phyloP scores from a whole-genome alignment of 2,888 invertebrate species.

The Troides oblongomaculatus region DNA sequence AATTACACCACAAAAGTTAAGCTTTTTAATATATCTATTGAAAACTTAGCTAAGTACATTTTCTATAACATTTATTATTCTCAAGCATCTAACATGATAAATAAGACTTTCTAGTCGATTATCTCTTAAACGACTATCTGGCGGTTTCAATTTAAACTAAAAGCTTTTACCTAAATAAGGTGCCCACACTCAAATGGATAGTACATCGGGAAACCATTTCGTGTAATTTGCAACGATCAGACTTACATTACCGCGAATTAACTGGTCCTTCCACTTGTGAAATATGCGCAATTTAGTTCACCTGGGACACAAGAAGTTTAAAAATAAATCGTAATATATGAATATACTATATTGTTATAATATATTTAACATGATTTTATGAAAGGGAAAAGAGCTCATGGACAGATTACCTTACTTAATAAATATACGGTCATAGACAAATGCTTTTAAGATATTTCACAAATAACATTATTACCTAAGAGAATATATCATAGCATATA shows the following conservation, averaged over 20 bases:
- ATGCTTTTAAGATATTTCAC: too few species aligned
- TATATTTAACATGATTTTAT: too few species aligned
- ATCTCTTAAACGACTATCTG: constrained; percentile 15
- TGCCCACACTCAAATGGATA: constrained; percentile 11
- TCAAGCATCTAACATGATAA: not conserved
- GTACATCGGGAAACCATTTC: constrained; percentile 20
- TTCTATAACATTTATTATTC: not conserved
- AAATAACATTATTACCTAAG: too few species aligned
- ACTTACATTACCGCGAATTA: constrained; percentile 24
- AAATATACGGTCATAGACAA: too few species aligned
- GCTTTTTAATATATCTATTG: too few species aligned
- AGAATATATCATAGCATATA: too few species aligned
- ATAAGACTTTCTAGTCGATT: constrained; percentile 13
- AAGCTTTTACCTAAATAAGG: constrained; percentile 29
- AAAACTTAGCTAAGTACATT: too few species aligned
- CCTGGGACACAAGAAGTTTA: not conserved
- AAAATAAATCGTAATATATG: not conserved
- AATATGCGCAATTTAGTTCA: not conserved
- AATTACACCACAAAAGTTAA: too few species aligned
- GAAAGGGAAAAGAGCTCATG: too few species aligned
- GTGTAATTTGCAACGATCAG: constrained; percentile 14
- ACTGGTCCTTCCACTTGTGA: constrained; percentile 1
- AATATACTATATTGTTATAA: too few species aligned
- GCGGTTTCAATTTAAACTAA: constrained; percentile 23
- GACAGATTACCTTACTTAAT: too few species aligned